phyloP scores from a whole-genome alignment of 2,113 vertebrate species.

The Loxodonta africana region DNA sequence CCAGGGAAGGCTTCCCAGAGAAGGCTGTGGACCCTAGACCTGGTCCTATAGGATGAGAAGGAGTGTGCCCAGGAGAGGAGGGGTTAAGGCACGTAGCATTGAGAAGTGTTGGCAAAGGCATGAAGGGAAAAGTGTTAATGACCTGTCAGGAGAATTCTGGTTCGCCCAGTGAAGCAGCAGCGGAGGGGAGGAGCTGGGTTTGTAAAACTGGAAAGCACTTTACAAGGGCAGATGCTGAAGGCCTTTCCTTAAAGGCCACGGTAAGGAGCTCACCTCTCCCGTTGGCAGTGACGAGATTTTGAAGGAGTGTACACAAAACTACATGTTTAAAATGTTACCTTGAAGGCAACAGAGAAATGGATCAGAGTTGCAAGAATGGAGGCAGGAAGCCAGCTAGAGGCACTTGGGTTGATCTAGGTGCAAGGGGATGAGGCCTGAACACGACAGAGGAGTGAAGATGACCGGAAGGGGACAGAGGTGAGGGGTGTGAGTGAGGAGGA shows the following conservation, averaged over 20 bases:
- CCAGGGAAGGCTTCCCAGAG: neutral
- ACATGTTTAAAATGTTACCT: neutral
- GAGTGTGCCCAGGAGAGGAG: neutral
- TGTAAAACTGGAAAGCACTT: no score
- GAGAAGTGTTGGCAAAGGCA: neutral
- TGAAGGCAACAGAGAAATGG: neutral
- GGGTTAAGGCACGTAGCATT: neutral
- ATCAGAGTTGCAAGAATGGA: neutral
- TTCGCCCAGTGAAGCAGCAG: neutral
- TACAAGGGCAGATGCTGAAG: neutral
- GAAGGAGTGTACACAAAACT: neutral
- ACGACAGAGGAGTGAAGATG: accelerated
- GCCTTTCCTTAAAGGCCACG: neutral
- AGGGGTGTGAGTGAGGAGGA: neutral
- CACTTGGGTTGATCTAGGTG: neutral
- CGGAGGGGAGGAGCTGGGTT: neutral
- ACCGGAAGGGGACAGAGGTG: neutral
- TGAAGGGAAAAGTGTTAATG: neutral
- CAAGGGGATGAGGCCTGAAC: neutral
- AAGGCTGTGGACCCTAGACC: neutral
- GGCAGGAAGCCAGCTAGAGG: neutral
- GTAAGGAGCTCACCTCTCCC: neutral
- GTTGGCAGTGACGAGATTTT: neutral
- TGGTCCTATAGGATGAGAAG: neutral
- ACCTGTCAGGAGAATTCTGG: neutral